Percentiles rank a stretch among this genome's conserved stretches.
Evolutionary conservation across 2,888 invertebrate genomes (phyloP).

Genomic region (Hirtodrosophila histrioides): DNA sequence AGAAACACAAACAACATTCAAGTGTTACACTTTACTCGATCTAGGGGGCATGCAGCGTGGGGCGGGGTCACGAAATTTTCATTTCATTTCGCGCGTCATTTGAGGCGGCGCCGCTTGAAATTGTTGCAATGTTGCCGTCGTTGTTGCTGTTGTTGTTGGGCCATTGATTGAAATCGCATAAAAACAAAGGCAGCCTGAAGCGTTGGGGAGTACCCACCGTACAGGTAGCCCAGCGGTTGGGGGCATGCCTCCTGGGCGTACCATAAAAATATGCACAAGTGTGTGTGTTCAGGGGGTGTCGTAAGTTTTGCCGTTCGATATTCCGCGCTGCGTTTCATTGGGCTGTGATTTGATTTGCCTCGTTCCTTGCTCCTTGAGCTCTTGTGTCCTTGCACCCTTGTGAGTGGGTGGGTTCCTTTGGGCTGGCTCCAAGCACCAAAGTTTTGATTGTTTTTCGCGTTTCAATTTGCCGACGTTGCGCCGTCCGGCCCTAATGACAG

Average conservation of each 20-base stretch:
- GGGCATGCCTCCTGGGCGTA: not conserved
- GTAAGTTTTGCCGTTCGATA: slow-evolving; percentile 46
- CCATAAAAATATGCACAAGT: slow-evolving; percentile 30
- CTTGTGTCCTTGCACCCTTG: not conserved
- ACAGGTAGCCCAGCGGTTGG: slow-evolving; percentile 8
- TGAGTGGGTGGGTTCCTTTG: not conserved
- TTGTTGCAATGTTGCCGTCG: slow-evolving; percentile 58
- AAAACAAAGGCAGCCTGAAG: slow-evolving; percentile 57
- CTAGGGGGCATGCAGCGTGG: slow-evolving; percentile 19
- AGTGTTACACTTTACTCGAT: slow-evolving; percentile 70
- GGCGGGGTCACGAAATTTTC: slow-evolving; percentile 55
- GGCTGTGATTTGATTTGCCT: slow-evolving; percentile 8
- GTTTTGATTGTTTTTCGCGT: slow-evolving; percentile 78
- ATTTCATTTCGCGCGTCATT: slow-evolving; percentile 79
- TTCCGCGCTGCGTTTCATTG: slow-evolving; percentile 23
- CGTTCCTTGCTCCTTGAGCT: not conserved
- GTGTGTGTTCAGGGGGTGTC: slow-evolving; percentile 1
- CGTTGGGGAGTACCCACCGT: not conserved
- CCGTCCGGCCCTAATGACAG: slow-evolving; percentile 59
- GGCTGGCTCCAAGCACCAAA: slow-evolving; percentile 42
- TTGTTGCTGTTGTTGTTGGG: slow-evolving; percentile 39
- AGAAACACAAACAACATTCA: slow-evolving; percentile 75
- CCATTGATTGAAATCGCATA: slow-evolving; percentile 78
- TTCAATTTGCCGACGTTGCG: slow-evolving; percentile 53
- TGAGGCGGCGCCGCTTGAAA: slow-evolving; percentile 76